Percentiles rank a stretch among this genome's conserved stretches.
Conservation (phyloP, 2,113 vertebrate genomes). For the Zosterops borbonicus region DNA sequence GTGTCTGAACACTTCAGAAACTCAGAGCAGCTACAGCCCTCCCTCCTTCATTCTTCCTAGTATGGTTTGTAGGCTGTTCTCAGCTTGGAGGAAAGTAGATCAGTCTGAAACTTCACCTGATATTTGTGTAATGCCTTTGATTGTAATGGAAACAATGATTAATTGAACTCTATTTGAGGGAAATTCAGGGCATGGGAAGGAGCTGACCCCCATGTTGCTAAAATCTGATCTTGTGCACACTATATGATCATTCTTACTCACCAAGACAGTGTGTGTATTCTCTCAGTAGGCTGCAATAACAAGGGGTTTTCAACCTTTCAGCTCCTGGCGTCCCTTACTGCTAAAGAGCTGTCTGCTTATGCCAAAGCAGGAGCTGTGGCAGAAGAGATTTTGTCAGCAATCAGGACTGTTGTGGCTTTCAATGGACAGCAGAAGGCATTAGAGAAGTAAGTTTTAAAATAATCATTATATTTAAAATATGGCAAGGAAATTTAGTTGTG, state of each 20-base stretch:
- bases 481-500: not conserved
- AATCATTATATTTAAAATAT: not conserved
- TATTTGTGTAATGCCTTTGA: not conserved
- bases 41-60: not conserved
- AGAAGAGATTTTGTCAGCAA: constrained; percentile 65
- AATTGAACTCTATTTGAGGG: not conserved
- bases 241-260: not conserved
- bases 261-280: accelerated
- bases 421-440: constrained; percentile 71
- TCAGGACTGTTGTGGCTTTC: constrained; percentile 73
- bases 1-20: not conserved
- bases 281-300: not conserved
- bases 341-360: constrained; percentile 67
- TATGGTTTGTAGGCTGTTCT: not conserved
- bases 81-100: not conserved
- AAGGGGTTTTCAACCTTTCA: not conserved
- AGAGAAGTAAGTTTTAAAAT: constrained; percentile 37
- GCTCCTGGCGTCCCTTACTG: constrained; percentile 61
- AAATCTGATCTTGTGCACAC: not conserved
- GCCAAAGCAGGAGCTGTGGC: constrained; percentile 71
- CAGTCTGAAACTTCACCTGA: not conserved
- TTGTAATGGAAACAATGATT: not conserved
- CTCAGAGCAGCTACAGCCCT: not conserved
- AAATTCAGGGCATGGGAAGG: not conserved
- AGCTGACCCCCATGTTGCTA: not conserved